phyloP scores from a whole-genome alignment of 2,113 vertebrate genomes.

The Garra rufa region DNA sequence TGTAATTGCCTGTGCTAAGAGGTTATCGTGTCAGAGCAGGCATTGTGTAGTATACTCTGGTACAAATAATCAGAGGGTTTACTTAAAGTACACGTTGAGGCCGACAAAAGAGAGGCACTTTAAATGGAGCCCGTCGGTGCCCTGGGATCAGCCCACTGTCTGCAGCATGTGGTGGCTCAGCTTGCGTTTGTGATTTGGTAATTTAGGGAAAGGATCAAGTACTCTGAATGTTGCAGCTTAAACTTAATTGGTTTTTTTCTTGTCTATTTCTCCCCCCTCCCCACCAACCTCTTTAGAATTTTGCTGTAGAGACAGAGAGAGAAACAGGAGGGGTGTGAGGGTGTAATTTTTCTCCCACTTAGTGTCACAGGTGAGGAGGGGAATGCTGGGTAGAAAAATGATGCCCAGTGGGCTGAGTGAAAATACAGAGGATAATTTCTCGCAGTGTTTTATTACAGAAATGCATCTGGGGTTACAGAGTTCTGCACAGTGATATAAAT shows the following conservation, averaged over 20 bases:
- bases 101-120: slow-evolving; percentile 20
- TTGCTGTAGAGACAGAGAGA: slow-evolving; percentile 42
- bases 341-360: slow-evolving; percentile 68
- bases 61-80: slow-evolving; percentile 54
- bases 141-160: slow-evolving; percentile 59
- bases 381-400: slow-evolving; percentile 59
- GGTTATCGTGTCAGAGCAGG: slow-evolving; percentile 63
- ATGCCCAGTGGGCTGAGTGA: slow-evolving; percentile 37
- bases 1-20: slow-evolving; percentile 47
- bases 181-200: slow-evolving; percentile 58
- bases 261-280: neutral
- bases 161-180: slow-evolving; percentile 17
- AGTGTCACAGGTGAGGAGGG: slow-evolving; percentile 57
- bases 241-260: slow-evolving; percentile 69
- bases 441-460: slow-evolving; percentile 55
- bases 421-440: slow-evolving; percentile 52
- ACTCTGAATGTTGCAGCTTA: slow-evolving; percentile 59
- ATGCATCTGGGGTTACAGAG: slow-evolving; percentile 56
- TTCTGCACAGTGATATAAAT: slow-evolving; percentile 37
- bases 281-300: slow-evolving; percentile 31
- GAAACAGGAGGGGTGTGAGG: slow-evolving; percentile 36
- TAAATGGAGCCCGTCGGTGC: slow-evolving; percentile 36
- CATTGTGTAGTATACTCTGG: slow-evolving; percentile 49
- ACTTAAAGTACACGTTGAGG: slow-evolving; percentile 44
- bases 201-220: slow-evolving; percentile 61